Conservation (phyloP, 2,113 vertebrate genomes). For the Regulus satrapa region DNA sequence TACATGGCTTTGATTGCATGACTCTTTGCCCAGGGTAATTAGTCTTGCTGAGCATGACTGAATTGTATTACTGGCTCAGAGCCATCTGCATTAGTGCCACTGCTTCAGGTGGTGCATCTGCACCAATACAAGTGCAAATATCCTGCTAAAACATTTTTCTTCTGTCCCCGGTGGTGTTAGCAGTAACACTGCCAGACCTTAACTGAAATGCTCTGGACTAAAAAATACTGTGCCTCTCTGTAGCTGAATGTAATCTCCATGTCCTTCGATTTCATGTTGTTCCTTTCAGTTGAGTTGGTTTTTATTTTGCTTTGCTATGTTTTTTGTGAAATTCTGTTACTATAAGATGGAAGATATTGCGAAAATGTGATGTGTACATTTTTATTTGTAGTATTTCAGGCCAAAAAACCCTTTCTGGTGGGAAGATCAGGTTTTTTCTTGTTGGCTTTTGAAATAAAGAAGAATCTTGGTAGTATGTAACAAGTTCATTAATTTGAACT, state of each 20-base stretch:
- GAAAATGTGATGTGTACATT: not conserved
- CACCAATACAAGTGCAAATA: not conserved
- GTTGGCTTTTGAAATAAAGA: not conserved
- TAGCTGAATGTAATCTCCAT: not conserved
- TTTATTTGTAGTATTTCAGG: not conserved
- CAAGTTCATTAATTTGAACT: not conserved
- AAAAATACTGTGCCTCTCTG: not conserved
- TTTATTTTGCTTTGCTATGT: not conserved
- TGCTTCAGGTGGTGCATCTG: slow-evolving; percentile 17
- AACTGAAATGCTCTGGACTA: not conserved
- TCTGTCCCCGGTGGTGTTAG: not conserved
- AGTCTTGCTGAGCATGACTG: slow-evolving; percentile 24
- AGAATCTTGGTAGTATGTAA: not conserved
- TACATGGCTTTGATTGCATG: not conserved
- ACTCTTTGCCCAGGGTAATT: slow-evolving; percentile 8
- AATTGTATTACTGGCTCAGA: not conserved
- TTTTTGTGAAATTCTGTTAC: not conserved
- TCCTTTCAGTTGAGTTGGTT: not conserved
- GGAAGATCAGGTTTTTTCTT: not conserved
- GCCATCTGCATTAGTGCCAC: not conserved
- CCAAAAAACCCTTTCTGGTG: not conserved
- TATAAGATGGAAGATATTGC: not conserved
- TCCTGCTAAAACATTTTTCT: not conserved
- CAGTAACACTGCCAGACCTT: not conserved
- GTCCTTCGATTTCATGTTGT: not conserved